phyloP scores from a whole-genome alignment of 2,888 invertebrate genomes.

The Amaurobius ferox region DNA sequence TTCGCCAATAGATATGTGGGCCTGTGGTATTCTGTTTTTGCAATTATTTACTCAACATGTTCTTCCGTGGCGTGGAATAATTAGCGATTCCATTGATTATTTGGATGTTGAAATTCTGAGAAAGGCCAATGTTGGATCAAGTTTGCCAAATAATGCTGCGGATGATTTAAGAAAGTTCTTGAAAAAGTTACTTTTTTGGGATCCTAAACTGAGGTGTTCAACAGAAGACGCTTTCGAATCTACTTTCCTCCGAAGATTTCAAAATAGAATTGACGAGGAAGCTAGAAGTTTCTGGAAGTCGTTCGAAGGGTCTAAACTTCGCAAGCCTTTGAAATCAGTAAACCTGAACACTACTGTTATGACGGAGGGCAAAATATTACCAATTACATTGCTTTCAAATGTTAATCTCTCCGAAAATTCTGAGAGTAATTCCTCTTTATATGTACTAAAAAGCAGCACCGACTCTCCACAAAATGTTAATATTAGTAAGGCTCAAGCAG shows the following conservation, averaged over 20 bases:
- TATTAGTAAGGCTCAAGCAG: too few relatives aligned
- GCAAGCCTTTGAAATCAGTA: too few relatives aligned
- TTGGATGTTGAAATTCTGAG: background rate
- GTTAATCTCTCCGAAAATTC: too few relatives aligned
- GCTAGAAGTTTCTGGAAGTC: conserved; percentile 45
- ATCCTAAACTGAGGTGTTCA: conserved; percentile 13
- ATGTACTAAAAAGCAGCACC: too few relatives aligned
- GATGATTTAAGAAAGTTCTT: conserved; percentile 18
- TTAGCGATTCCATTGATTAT: background rate
- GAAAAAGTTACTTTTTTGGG: background rate
- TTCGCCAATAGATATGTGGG: conserved; percentile 26
- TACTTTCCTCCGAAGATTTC: background rate
- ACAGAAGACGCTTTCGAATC: background rate
- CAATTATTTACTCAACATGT: conserved; percentile 29
- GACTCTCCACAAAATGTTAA: too few relatives aligned
- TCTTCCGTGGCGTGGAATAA: background rate
- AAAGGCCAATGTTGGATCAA: conserved; percentile 24
- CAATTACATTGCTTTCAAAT: too few relatives aligned
- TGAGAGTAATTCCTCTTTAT: too few relatives aligned
- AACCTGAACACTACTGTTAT: too few relatives aligned
- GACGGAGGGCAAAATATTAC: too few relatives aligned
- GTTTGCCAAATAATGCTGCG: background rate
- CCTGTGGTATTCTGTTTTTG: conserved; percentile 23
- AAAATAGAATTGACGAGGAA: conserved; percentile 21
- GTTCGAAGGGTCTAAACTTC: too few relatives aligned